Percentiles rank a stretch among this genome's conserved stretches.
Evolutionary conservation across 2,797 vertebrate species (phyloP).

Genomic region (Galago senegalensis): DNA sequence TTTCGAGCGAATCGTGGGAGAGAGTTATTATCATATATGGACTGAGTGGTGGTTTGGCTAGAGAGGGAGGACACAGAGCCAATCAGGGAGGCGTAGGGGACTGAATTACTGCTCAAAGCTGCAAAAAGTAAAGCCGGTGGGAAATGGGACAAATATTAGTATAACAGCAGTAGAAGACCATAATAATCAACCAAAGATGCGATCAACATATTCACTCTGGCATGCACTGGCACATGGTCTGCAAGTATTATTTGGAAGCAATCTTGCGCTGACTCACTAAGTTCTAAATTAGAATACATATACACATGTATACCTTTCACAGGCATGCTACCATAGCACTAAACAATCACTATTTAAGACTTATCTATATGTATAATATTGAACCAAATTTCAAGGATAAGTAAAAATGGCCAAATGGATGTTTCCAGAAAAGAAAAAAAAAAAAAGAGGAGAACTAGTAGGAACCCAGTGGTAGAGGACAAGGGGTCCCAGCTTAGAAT

Average conservation of each 20-base stretch:
- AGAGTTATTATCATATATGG: slow-evolving; percentile 93
- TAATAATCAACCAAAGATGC: slow-evolving; percentile 84
- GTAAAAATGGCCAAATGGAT: background rate
- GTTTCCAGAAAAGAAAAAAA: background rate
- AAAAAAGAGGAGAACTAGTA: background rate
- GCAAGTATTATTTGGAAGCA: slow-evolving; percentile 75
- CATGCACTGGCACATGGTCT: slow-evolving; percentile 87
- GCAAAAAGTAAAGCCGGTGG: slow-evolving; percentile 92
- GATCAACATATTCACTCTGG: slow-evolving; percentile 85
- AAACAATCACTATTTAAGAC: background rate
- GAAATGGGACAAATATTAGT: slow-evolving; percentile 92
- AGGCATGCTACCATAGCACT: background rate
- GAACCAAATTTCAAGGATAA: slow-evolving; percentile 16
- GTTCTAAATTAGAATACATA: slow-evolving; percentile 24
- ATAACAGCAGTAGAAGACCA: slow-evolving; percentile 88
- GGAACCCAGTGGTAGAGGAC: background rate
- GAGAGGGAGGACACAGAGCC: slow-evolving; percentile 93
- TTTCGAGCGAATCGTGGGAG: slow-evolving; percentile 93
- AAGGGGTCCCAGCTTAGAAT: background rate
- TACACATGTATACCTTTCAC: background rate
- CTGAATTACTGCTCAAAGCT: slow-evolving; percentile 93
- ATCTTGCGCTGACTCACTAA: background rate
- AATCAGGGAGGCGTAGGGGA: slow-evolving; percentile 92
- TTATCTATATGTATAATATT: background rate
- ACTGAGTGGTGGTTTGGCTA: slow-evolving; percentile 93